Base-by-base conservation (phyloP, 2,113 vertebrate genomes). In the Seriola aureovittata region DNA sequence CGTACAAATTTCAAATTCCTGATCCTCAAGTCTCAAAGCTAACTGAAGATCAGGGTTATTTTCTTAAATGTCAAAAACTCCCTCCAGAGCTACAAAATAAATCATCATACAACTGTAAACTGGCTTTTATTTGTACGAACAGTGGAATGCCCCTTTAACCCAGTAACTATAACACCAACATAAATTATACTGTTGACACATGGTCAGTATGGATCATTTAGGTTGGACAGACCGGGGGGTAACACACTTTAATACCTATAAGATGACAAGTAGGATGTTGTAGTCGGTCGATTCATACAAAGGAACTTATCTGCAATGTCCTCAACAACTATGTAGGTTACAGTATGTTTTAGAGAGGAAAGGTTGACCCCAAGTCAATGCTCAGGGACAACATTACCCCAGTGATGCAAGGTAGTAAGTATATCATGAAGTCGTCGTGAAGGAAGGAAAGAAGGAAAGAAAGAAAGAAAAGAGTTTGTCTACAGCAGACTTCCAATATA, bases 331-430 rank as follows among this genome's bases (percentile, higher is more conserved):
- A 46, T 64, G 19, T 74, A 52, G 54, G 40, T 75, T 50, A 57
- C 44, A 25, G 65, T 48, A 36, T 75, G 75, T 32, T 75, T 80
- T 55, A 72, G 63, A 88, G 60, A 78, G 67, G 78, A 79, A 75
- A 68, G 78, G 80, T 80, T 88, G 78, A 91, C 82, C 71, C 80
- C 67, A 89, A 87, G 81, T 90, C 81, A 70, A 63, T 82, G 82
- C 92, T 91, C 90, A 91, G 92, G 91, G 89, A 92, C 88, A 82
- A 65, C 69, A 66, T 86, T 64, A 88, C 69, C 58, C 59, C 76
- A 86, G 69, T 81, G 81, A 90, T 91, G 88, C 84, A 92, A 85
- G 79, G 25, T 21, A 40, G 32, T 32, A 80, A 55, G 52, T 66
- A 42, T 60, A 82, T 62, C 0, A 78, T 13, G 10, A 64, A 54